Evolutionary conservation across 2,113 vertebrate genomes (phyloP), one percentile per base, ranked within the genome.

Genomic region (Oplegnathus fasciatus): DNA sequence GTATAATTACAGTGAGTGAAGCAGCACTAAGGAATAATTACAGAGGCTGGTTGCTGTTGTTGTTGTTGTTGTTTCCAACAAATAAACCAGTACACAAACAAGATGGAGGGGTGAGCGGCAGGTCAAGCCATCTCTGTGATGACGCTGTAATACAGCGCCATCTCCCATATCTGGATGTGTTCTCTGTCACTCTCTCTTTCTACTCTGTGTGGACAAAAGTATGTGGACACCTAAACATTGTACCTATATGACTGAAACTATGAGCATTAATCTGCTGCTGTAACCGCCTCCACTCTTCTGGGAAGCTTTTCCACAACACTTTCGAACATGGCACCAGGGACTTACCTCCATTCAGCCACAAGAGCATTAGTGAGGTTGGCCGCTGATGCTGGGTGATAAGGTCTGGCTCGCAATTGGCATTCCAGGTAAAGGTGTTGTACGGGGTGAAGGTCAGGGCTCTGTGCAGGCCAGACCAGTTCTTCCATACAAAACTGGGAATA

Each of bases 21-120:
- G 91, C 93, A 93, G 92, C 91, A 90, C 94, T 91, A 83, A 94
- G 92, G 92, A 94, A 93, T 94, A 95, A 95, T 95, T 95, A 91
- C 88, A 92, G 85, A 92, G 92, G 85, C 89, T 83, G 90, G 70
- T 87, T 76, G 84, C 79, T 89, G 90, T 83, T 91, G 90, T 90
- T 94, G 88, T 89, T 89, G 85, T 88, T 91, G 94, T 90, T 92
- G 84, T 89, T 93, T 91, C 90, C 89, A 87, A 92, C 91, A 90
- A 92, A 95, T 93, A 93, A 94, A 92, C 69, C 83, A 32, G 75
- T 73, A 92, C 75, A 88, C 91, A 94, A 91, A 94, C 89, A 93
- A 92, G 84, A 93, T 90, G 90, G 90, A 88, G 86, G 88, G 86
- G 87, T 80, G 88, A 91, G 80, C 28, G 66, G 73, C 58, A 17